Base-by-base conservation (phyloP, 2,888 invertebrate species). In the Platerodrilus igneus region DNA sequence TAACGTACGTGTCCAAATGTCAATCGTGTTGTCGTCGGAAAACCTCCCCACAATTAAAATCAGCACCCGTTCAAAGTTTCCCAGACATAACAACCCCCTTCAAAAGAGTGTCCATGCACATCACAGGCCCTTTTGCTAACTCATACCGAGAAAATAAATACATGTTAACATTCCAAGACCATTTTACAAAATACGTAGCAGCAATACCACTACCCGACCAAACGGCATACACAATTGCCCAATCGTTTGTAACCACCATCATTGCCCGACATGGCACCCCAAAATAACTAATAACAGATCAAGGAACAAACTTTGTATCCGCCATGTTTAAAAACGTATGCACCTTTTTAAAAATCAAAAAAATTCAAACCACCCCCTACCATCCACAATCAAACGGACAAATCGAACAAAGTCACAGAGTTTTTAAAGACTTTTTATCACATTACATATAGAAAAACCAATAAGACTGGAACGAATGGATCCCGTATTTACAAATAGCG, bases 331-430 rank as follows among this genome's bases (percentile, higher is more conserved):
- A 47, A 20, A 44, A 55, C 19, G 34, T 57, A 2, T 55, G 56
- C 16, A 41, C 47, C 30, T 19, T 48, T 7, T 30, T 61, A 9
- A 34, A 45, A 1, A 56, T 60, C 4, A 29, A 48, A 9, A 53
- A 50, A 31, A 16, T 57, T 4, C 46, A 50, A 22, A 60, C 57
- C 2, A 50, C 56, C 1, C 38, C 57, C 3, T 59, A 58, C 35
- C 55, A 56, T 18, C 58, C 63, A 4, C 40, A 47, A 9, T 34
- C 51, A 2, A 64, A 64, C 31, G 61, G 59, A 3, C 39, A 52
- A 21, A 39, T 62, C 1, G 63, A 63, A 35, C 20, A 60, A 21
- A 42, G 51, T 20, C 61, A 62, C 21, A 30, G 58, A 22, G 44
- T 48, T 2, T 25, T 64, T 1, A 57, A 51, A 29, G 51, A 55